phyloP scores from a whole-genome alignment of 2,113 vertebrate species.

The Oryzias woworae region DNA sequence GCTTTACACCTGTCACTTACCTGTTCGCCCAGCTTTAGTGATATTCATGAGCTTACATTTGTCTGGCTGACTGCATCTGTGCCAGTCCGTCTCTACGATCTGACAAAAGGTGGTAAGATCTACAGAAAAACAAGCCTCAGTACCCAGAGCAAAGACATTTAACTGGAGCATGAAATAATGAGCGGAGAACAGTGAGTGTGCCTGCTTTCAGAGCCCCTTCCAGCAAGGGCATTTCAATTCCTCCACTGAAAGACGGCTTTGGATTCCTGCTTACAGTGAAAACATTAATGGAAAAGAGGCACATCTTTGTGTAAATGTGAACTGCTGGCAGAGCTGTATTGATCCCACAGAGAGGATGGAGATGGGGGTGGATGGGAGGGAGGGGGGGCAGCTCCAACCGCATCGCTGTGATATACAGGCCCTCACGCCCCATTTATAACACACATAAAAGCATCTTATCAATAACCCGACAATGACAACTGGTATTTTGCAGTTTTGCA shows the following conservation, averaged over 20 bases:
- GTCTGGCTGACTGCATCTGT: conserved; percentile 44
- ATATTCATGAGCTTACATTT: conserved; percentile 38
- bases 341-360: conserved; percentile 63
- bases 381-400: conserved; percentile 31
- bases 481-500: too few relatives aligned
- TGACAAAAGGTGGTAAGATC: conserved; percentile 8
- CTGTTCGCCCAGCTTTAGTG: conserved; percentile 27
- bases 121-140: neutral
- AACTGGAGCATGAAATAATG: conserved; percentile 66
- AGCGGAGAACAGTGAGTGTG: conserved; percentile 31
- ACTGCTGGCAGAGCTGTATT: conserved; percentile 44
- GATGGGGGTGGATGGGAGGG: conserved; percentile 46
- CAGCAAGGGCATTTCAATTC: conserved; percentile 50
- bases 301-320: neutral
- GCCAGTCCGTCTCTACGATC: conserved; percentile 18
- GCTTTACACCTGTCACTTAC: conserved; percentile 36
- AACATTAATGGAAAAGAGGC: too few relatives aligned
- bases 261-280: too few relatives aligned
- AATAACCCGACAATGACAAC: too few relatives aligned
- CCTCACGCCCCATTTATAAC: conserved; percentile 41
- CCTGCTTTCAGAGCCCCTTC: conserved; percentile 46
- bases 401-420: conserved; percentile 59
- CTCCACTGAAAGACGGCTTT: conserved; percentile 7
- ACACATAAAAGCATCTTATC: neutral
- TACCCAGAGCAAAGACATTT: conserved; percentile 25